phyloP scores from a whole-genome alignment of 2,888 invertebrate species.

The Rhaphigaster nebulosa region DNA sequence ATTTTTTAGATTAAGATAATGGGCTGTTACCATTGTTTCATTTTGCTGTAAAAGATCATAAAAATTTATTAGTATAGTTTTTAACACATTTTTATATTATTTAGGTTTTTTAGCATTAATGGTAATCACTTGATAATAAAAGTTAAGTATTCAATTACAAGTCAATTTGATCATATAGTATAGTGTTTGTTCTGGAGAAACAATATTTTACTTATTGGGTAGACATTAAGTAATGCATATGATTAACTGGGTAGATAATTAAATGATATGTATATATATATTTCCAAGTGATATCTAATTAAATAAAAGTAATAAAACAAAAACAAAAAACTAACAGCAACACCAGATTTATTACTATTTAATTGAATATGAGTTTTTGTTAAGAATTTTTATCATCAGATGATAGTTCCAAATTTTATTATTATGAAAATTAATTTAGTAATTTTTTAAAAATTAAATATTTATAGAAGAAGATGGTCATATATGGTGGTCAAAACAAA shows the following conservation, averaged over 20 bases:
- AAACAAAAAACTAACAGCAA: neutral
- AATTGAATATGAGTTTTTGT: neutral
- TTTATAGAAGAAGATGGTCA: no score
- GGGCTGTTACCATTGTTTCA: neutral
- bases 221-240: neutral
- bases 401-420: neutral
- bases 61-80: neutral
- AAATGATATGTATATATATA: neutral
- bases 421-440: neutral
- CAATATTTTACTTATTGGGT: constrained; percentile 8
- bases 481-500: no score
- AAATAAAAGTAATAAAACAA: neutral
- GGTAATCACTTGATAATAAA: neutral
- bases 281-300: neutral
- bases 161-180: neutral
- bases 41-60: neutral
- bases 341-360: neutral
- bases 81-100: neutral
- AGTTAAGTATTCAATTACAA: neutral
- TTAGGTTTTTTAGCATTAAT: neutral
- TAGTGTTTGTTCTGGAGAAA: constrained; percentile 2
- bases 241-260: neutral
- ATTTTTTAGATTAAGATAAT: neutral
- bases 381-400: neutral
- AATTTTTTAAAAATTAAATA: no score